Base-by-base conservation (phyloP, 2,797 vertebrate species). In the Silurus lanzhouensis region DNA sequence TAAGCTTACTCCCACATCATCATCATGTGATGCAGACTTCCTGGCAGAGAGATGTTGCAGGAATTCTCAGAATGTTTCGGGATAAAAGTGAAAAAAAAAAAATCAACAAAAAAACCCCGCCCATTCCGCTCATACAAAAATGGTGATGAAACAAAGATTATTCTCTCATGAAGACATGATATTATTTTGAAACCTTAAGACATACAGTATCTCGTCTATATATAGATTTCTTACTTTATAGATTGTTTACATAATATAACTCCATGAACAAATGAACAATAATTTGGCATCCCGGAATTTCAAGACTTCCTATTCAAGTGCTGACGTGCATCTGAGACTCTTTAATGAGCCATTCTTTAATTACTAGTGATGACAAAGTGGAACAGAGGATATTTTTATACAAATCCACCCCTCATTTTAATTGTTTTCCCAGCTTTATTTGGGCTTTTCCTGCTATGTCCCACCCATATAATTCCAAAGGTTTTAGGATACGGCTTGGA, bases 391-490 rank as follows among this genome's bases (percentile, higher is more conserved):
- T 3, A 1, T 25, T 25, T 25, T 52, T 22, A 17, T 67, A 19
- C n/a, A 52, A 25, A 19, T 66, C 44, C 46, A 27, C n/a, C 17
- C 9, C 46, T 84, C 22, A 14, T 66, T 46, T 67, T 22, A 13
- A 0, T 76, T 31, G 63, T 60, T 68, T 82, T 77, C 46, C 46
- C 20, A 67, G n/a, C 9, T 22, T 67, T 67, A 2, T n/a, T 46
- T 58, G 72, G 52, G 0, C 57, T 20, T 77, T 82, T 61, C 72
- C 52, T 61, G 55, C 64, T 22, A 38, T 13, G 64, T 9, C 67
- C 71, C 85, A 82, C 80, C 80, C 72, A 38, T 31, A 27, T 76
- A 7, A 52, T 52, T 57, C 61, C 19, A 61, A 78, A 79, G 25
- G 38, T 19, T 31, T 13, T 7, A 22, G 27, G 44, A 46, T 44